Conservation (phyloP, 2,888 invertebrate species). For the Heliconius hortense region DNA sequence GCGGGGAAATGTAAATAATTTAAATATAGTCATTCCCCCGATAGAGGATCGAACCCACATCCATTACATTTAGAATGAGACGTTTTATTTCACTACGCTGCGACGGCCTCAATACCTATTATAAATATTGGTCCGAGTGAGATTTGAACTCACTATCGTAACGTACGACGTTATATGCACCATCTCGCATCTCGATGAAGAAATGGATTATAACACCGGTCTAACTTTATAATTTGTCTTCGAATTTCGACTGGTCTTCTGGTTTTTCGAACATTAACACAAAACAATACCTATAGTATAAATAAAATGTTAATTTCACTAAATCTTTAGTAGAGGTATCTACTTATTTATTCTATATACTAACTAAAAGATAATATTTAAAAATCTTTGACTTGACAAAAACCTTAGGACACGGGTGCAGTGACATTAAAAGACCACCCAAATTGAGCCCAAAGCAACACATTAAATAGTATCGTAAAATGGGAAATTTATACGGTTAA, state of each 20-base stretch:
- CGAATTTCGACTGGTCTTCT: background rate
- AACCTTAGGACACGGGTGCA: background rate
- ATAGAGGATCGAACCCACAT: background rate
- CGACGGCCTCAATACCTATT: background rate
- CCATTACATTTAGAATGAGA: too few species aligned
- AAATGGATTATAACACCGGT: too few species aligned
- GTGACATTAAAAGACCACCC: conserved; percentile 23
- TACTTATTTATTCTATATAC: too few species aligned
- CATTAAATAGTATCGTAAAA: conserved; percentile 30
- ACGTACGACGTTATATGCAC: background rate
- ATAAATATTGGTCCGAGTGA: background rate
- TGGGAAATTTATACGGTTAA: conserved; percentile 15
- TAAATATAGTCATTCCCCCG: background rate
- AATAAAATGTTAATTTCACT: background rate
- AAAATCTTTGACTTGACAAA: background rate
- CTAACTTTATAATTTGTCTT: too few species aligned
- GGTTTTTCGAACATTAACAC: background rate
- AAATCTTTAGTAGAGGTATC: too few species aligned
- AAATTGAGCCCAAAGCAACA: conserved; percentile 8
- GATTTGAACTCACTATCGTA: background rate
- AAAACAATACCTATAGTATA: background rate
- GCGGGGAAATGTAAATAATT: background rate
- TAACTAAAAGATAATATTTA: background rate
- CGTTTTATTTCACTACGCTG: too few species aligned
- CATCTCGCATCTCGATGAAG: too few species aligned